Conservation (phyloP, 1,140 invertebrate species). For the Vollenhovia emeryi region DNA sequence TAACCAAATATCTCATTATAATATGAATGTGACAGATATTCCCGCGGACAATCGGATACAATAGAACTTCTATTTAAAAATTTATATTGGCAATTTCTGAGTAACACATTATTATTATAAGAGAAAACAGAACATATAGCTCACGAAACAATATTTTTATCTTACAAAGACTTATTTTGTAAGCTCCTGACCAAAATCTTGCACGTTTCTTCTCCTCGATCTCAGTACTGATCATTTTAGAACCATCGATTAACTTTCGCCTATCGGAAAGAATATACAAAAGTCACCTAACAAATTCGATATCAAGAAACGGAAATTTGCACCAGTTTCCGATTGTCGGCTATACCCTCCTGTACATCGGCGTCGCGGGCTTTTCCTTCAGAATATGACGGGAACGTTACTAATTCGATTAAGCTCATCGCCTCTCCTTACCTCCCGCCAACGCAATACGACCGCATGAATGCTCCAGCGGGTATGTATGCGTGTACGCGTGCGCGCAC, state of each 20-base stretch:
- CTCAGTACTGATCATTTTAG: not conserved
- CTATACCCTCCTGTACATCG: not conserved
- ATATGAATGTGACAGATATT: not conserved
- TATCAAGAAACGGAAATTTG: not conserved
- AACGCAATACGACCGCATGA: conserved; percentile 14
- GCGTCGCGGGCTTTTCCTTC: not conserved
- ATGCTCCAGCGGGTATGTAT: not conserved
- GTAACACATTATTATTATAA: not conserved
- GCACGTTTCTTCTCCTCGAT: not conserved
- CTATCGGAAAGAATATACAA: not conserved
- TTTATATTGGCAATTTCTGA: not conserved
- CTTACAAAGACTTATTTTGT: not conserved
- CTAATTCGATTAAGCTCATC: conserved; percentile 54
- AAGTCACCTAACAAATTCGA: not conserved
- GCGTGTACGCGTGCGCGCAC: not conserved
- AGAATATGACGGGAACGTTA: conserved; percentile 34
- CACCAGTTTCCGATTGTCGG: not conserved
- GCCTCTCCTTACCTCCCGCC: not conserved
- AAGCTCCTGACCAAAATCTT: not conserved
- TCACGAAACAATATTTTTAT: not conserved
- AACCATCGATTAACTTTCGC: not conserved
- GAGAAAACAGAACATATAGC: not conserved
- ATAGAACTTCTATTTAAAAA: not conserved
- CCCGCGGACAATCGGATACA: not conserved
- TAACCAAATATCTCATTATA: not conserved